Evolutionary conservation across 1,140 invertebrate genomes (phyloP), one percentile per base, ranked within the genome.

Genomic region (Telenomus remus): DNA sequence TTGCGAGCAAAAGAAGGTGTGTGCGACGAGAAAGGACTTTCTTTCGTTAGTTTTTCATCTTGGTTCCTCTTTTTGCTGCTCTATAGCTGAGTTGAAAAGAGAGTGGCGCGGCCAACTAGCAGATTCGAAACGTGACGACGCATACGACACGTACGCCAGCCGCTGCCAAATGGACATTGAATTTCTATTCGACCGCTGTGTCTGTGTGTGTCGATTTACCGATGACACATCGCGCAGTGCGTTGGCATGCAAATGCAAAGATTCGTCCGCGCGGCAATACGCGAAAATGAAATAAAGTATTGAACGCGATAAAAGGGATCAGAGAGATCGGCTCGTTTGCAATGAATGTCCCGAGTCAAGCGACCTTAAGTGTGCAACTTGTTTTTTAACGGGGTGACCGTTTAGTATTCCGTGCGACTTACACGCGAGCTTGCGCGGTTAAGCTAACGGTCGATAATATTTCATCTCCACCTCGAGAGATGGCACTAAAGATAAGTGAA

Each of bases 21-120:
- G n/a, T n/a, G 43, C 43, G 43, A 44, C 9, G 14, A 49, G 50
- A 68, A 57, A 54, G 55, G 37, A 42, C n/a, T 50, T 50, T 81
- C 76, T 68, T 71, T 55, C 44, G 63, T 50, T 56, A 51, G 33
- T 60, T 79, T 78, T 79, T 66, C n/a, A 74, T 79, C 66, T 75
- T 53, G 47, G 46, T 48, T 57, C 39, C 63, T 56, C 19, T 54
- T 55, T 47, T 57, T 49, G 49, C 78, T 19, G 19, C 56, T 27
- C 1, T 63, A 68, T 34, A 43, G 15, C 42, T 35, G 50, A 63
- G 61, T 16, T 64, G 48, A 69, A 64, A 70, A 51, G 63, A 68
- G 60, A 55, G 47, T 33, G n/a, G 19, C 19, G 14, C 15, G 48
- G 64, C 76, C 55, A 78, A 78, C 65, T 50, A 74, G 42, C 33